Percentiles rank a stretch among this genome's conserved stretches.
Conservation (phyloP, 2,113 vertebrate genomes). For the Panthera uncia region DNA sequence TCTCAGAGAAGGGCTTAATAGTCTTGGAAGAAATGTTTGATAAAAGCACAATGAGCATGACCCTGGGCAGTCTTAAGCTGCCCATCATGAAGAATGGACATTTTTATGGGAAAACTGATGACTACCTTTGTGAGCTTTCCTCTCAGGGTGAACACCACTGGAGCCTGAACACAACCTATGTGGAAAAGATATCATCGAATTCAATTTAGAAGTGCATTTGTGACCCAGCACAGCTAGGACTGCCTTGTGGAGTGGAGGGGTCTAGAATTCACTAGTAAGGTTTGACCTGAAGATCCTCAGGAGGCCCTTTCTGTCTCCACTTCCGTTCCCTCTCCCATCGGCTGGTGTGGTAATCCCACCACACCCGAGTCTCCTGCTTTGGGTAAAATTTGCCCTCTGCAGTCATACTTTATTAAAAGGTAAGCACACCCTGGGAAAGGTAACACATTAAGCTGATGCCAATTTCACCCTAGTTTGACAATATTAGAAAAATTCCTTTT, state of each 20-base stretch:
- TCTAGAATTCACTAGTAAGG: neutral
- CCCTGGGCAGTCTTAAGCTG: neutral
- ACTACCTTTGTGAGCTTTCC: neutral
- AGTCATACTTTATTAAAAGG: neutral
- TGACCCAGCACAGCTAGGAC: neutral
- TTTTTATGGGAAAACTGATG: neutral
- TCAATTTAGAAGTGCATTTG: neutral
- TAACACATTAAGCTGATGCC: neutral
- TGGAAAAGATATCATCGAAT: neutral
- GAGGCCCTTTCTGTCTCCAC: neutral
- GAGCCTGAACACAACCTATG: neutral
- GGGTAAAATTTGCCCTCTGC: neutral
- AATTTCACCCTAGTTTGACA: neutral
- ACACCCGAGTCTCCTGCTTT: neutral
- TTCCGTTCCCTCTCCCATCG: neutral
- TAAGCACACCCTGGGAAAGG: neutral
- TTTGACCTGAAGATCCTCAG: neutral
- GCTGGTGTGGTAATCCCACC: neutral
- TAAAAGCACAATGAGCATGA: neutral
- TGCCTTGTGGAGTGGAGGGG: neutral
- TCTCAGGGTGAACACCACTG: neutral
- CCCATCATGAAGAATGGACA: neutral
- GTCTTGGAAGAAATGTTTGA: neutral
- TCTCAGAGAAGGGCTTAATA: neutral
- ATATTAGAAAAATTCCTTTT: neutral